Evolutionary conservation across 2,113 vertebrate genomes (phyloP).

Genomic region (Phylloscopus trochilus): DNA sequence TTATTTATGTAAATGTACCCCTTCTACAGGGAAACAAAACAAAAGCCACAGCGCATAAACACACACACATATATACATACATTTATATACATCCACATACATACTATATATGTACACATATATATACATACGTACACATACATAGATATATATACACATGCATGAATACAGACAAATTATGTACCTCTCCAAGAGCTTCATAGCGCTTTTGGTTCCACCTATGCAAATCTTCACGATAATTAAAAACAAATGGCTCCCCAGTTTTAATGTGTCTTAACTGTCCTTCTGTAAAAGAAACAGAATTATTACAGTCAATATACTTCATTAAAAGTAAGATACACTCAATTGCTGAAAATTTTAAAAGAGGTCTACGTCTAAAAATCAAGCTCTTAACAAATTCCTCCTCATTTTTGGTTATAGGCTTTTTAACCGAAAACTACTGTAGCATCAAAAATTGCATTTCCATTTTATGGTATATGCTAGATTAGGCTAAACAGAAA

Average conservation of each 20-base stretch:
- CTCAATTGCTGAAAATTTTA: background rate
- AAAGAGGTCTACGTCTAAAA: background rate
- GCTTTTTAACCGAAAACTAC: background rate
- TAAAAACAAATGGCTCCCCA: constrained; percentile 93
- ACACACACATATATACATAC: accelerated
- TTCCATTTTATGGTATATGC: background rate
- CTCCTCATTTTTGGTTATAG: background rate
- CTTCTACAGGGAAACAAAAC: background rate
- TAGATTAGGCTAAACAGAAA: background rate
- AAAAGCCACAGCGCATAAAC: background rate
- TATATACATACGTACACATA: background rate
- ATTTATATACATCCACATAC: accelerated
- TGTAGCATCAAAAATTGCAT: background rate
- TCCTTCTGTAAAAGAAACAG: constrained; percentile 76
- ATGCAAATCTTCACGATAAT: constrained; percentile 93
- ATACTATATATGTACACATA: accelerated
- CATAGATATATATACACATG: accelerated
- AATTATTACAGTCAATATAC: background rate
- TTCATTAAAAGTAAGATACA: background rate
- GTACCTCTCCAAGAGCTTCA: constrained; percentile 97
- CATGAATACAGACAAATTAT: background rate
- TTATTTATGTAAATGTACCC: background rate
- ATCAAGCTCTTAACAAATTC: background rate
- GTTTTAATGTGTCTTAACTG: constrained; percentile 92
- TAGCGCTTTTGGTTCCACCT: constrained; percentile 99